Conservation (phyloP, 1,140 invertebrate species). For the Drosophila rufa region DNA sequence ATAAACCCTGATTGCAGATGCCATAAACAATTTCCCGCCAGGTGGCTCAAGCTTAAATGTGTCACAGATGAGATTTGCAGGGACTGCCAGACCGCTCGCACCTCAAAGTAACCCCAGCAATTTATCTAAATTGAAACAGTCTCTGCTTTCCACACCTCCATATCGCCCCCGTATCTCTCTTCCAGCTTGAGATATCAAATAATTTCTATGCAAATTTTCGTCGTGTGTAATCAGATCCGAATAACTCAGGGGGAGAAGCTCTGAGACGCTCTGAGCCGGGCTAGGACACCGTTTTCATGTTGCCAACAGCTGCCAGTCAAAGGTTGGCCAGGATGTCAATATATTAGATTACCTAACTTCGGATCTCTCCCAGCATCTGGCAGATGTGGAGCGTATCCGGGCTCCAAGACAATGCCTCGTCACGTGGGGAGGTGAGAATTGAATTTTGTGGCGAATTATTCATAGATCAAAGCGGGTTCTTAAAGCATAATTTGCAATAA, state of each 20-base stretch:
- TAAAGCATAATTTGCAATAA: constrained; percentile 37
- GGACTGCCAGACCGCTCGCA: constrained; percentile 10
- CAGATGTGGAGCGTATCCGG: not conserved
- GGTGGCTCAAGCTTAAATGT: constrained; percentile 50
- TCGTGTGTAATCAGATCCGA: constrained; percentile 72
- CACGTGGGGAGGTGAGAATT: constrained; percentile 37
- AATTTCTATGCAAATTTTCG: constrained; percentile 80
- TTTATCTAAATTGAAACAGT: constrained; percentile 77
- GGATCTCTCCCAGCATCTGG: not conserved
- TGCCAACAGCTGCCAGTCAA: constrained; percentile 67
- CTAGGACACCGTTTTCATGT: constrained; percentile 58
- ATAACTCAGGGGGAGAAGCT: constrained; percentile 30
- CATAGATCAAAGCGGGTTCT: constrained; percentile 41
- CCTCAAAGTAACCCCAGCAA: constrained; percentile 31
- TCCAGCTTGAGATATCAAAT: constrained; percentile 58
- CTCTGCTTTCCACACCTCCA: constrained; percentile 44
- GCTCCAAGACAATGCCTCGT: constrained; percentile 7
- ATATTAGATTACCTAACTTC: constrained; percentile 47
- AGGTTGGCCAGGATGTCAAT: constrained; percentile 55
- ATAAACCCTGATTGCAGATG: constrained; percentile 68
- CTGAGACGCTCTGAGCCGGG: not conserved
- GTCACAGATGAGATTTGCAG: constrained; percentile 39
- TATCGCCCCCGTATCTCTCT: constrained; percentile 15
- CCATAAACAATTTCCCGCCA: constrained; percentile 68
- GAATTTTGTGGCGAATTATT: constrained; percentile 42